Percentiles rank a stretch among this genome's conserved stretches.
phyloP scores from a whole-genome alignment of 1,140 invertebrate genomes.

The Zaprionus kolodkinae region DNA sequence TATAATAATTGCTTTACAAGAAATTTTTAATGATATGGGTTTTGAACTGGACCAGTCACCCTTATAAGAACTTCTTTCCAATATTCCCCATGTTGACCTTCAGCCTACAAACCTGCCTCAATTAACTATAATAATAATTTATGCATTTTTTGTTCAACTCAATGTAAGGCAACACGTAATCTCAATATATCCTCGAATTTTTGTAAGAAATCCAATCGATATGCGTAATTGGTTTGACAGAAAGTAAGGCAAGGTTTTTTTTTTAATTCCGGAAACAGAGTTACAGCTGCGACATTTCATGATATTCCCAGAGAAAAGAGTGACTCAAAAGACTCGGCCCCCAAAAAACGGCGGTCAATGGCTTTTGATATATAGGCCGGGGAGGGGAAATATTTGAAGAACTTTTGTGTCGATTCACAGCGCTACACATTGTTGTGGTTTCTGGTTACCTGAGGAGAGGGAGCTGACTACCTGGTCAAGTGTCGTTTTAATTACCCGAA shows the following conservation, averaged over 20 bases:
- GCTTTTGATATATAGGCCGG: conserved; percentile 9
- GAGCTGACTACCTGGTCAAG: conserved; percentile 16
- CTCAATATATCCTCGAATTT: not conserved
- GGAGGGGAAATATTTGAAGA: conserved; percentile 10
- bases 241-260: conserved; percentile 15
- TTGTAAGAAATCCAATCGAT: conserved; percentile 25
- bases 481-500: conserved; percentile 63
- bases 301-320: not conserved
- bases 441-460: conserved; percentile 25
- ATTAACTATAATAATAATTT: not conserved
- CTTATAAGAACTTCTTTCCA: not conserved
- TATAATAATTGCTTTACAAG: too few relatives aligned
- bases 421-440: conserved; percentile 28
- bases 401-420: conserved; percentile 18
- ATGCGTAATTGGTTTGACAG: not conserved
- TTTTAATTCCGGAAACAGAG: not conserved
- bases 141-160: not conserved
- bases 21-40: too few relatives aligned
- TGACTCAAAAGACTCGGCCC: conserved; percentile 22
- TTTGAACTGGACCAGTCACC: not conserved
- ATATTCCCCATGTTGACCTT: not conserved
- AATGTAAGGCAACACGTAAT: not conserved
- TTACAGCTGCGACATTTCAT: conserved; percentile 19
- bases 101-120: not conserved
- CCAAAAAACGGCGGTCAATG: conserved; percentile 38